Base-by-base conservation (phyloP, 2,888 invertebrate species). In the Pristionchus arcanus region DNA sequence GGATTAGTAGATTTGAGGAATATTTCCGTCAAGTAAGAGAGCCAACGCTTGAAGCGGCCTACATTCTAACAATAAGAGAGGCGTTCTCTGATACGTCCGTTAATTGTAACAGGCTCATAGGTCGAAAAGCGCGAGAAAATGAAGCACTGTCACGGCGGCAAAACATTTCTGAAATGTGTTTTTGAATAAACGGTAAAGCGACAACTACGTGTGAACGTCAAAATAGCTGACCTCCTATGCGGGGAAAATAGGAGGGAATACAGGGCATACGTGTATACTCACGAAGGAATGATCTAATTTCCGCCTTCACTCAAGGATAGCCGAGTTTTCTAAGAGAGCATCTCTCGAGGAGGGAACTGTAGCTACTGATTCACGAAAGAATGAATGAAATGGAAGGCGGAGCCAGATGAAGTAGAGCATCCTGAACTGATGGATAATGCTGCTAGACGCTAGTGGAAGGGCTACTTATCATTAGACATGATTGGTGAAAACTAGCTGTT, bases 61-160 rank as follows among this genome's bases (percentile, higher is more conserved):
- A 15, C 5, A 15, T 55, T 55, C 55, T 55, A 16, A 16, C 21
- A 21, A 16, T 21, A n/a, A n/a, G n/a, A n/a, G n/a, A n/a, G n/a
- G n/a, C n/a, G 63, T 63, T 63, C n/a, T 63, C 63, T 63, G 63
- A 25, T 5, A 63, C 11, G 25, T 11, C 11, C 63, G 63, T 25
- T 63, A 63, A 63, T 63, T 63, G 63, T n/a, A 63, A 63, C 25
- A 63, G 63, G 25, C 63, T 63, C 63, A 63, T 63, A 63, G 63
- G 63, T 63, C 63, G 63, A 63, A 63, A 63, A n/a, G 63, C 25
- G 21, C n/a, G 63, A 63, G 63, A 63, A 63, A 63, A 63, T 63
- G 63, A 63, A 63, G 63, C 63, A 25, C 63, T 25, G 63, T 25
- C 25, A n/a, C 63, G 7, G 63, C 25, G 25, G 63, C n/a, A 49